A percentile compares a stretch with the other conserved stretches of the same genome.
These are phyloP conservation scores for Microtus ochrogaster DNA, from an alignment of 2,113 vertebrate species.

Conservation along the genomic window DNA sequence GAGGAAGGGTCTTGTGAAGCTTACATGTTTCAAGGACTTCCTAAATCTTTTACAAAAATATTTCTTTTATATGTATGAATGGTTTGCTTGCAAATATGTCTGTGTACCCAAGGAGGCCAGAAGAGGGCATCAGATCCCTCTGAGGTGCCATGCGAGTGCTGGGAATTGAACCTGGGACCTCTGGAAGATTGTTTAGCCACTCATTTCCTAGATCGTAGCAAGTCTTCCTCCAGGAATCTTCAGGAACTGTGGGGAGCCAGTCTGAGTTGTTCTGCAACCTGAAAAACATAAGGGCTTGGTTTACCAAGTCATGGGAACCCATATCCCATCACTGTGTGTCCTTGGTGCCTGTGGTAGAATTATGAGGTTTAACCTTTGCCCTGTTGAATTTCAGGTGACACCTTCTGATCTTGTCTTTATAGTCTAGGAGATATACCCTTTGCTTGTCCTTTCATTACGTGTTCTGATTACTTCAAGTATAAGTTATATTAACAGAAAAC, in stretches of 20 bases:
- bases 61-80: background rate
- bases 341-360: background rate
- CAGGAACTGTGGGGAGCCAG: background rate
- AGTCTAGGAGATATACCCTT: background rate
- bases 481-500: background rate
- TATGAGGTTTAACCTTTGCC: background rate
- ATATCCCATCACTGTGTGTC: background rate
- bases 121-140: background rate
- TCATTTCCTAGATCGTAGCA: background rate
- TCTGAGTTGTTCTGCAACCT: background rate
- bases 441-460: background rate
- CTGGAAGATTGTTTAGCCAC: background rate
- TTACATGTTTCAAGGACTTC: background rate
- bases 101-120: background rate
- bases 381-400: background rate
- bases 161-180: background rate
- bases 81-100: background rate
- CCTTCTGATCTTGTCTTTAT: background rate
- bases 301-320: background rate
- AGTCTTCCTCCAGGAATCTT: background rate
- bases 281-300: rapidly evolving
- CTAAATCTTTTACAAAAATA: background rate
- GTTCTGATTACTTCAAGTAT: background rate
- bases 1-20: background rate
- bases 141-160: background rate